These are phyloP conservation scores for Indicator indicator DNA, from an alignment of 2,113 vertebrate species.

Conservation along the genomic window DNA sequence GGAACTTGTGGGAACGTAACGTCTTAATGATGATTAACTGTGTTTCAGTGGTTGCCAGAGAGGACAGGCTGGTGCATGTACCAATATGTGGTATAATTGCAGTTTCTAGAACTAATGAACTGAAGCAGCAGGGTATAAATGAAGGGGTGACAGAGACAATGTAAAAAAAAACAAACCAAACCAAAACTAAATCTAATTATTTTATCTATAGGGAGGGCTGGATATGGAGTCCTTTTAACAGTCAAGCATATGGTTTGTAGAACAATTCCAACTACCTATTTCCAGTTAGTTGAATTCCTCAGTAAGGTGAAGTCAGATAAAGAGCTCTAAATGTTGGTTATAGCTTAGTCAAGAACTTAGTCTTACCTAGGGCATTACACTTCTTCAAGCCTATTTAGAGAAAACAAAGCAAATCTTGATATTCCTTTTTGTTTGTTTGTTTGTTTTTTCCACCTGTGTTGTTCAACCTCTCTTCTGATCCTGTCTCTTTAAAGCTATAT, in stretches of 20 bases:
- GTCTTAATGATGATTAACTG: neutral
- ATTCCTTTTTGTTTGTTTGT: neutral
- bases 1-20: neutral
- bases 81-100: neutral
- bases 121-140: neutral
- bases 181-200: neutral
- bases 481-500: conserved; percentile 81
- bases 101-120: neutral
- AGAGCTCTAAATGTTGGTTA: neutral
- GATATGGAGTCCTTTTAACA: neutral
- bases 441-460: neutral
- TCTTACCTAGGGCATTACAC: neutral
- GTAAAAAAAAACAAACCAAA: neutral
- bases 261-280: neutral
- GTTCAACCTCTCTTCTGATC: conserved; percentile 19
- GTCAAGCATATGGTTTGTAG: neutral
- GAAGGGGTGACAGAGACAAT: neutral
- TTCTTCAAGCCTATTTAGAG: neutral
- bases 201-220: neutral
- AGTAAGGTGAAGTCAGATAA: neutral
- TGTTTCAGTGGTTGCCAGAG: neutral
- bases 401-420: neutral
- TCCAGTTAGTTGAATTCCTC: neutral
- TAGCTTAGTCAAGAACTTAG: neutral
- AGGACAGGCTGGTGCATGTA: neutral